Conservation (phyloP, 2,888 invertebrate species). For the Xylocampa areola region DNA sequence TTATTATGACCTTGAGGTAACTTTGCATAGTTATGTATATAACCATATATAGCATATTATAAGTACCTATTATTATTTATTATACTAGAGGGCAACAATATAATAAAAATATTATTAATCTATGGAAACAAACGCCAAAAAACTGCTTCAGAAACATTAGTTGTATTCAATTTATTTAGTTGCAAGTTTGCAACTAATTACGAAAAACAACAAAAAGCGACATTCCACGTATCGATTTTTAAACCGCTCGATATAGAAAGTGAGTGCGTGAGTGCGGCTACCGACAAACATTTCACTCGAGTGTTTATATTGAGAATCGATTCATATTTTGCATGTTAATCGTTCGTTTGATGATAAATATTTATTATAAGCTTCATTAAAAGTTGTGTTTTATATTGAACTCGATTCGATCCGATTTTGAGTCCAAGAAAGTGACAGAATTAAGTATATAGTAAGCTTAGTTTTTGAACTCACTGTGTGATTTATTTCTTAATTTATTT, state of each 20-base stretch:
- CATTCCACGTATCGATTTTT: slow-evolving; percentile 60
- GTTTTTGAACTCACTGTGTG: neutral
- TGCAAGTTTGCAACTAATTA: slow-evolving; percentile 25
- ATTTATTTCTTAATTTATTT: no score
- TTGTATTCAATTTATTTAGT: slow-evolving; percentile 18
- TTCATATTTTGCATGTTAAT: slow-evolving; percentile 56
- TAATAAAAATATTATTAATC: no score
- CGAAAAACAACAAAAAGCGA: slow-evolving; percentile 41
- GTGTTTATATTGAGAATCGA: slow-evolving; percentile 54
- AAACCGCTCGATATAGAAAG: slow-evolving; percentile 74
- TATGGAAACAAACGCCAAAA: no score
- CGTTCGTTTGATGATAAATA: slow-evolving; percentile 40
- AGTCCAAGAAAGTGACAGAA: neutral
- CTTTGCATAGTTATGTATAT: no score
- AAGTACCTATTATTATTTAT: no score
- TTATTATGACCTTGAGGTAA: no score
- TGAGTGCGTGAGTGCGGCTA: slow-evolving; percentile 66
- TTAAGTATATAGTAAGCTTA: neutral
- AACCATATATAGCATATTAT: no score
- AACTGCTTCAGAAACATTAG: slow-evolving; percentile 22
- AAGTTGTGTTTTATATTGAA: neutral
- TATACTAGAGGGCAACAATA: no score
- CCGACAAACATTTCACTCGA: slow-evolving; percentile 55
- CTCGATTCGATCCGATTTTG: neutral
- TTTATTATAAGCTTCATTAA: slow-evolving; percentile 35